Base-by-base conservation (phyloP, 1,140 invertebrate species). In the Papilio dardanus region DNA sequence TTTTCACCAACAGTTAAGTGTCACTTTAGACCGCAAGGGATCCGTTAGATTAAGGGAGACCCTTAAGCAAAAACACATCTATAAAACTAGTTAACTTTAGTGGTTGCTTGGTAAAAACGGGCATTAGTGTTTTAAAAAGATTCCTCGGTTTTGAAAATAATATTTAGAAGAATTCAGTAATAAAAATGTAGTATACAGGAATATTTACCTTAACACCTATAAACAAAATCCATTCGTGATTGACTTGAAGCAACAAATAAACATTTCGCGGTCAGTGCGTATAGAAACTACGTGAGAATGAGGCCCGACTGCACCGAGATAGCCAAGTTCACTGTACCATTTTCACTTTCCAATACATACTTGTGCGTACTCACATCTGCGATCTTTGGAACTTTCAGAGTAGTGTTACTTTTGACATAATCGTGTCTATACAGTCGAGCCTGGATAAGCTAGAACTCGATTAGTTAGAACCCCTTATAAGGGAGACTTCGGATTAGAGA, bases 181-280 rank as follows among this genome's bases (percentile, higher is more conserved):
- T 37, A 37, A 37, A 12, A n/a, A n/a, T 37, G 58, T 19, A 24
- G 24, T 62, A 24, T 62, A 24, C 21, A 62, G 24, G 10, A 62
- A 62, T 24, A 62, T 21, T 62, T 19, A 35, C 19, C 5, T 42
- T 2, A 37, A 12, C 24, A 35, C 35, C n/a, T 42, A 28, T 42
- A 71, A 42, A 42, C 21, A 71, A 46, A 30, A 24, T 24, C 19
- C 37, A 31, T 40, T 37, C 68, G 12, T 42, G 69, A 31, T 71
- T 71, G 42, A 50, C 35, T 40, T 71, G 3, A n/a, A 14, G 46
- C 46, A 6, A 73, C 46, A 50, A 31, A 40, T 28, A 46, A 54
- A 73, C 28, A 73, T 73, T 19, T 73, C 42, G 46, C 42, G 42
- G 69, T 54, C 46, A 50, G 40, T 71, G 68, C 40, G 37, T 16